Evolutionary conservation across 2,797 vertebrate species (phyloP), one percentile per base, ranked within the genome.

Genomic region (Denticeps clupeoides): DNA sequence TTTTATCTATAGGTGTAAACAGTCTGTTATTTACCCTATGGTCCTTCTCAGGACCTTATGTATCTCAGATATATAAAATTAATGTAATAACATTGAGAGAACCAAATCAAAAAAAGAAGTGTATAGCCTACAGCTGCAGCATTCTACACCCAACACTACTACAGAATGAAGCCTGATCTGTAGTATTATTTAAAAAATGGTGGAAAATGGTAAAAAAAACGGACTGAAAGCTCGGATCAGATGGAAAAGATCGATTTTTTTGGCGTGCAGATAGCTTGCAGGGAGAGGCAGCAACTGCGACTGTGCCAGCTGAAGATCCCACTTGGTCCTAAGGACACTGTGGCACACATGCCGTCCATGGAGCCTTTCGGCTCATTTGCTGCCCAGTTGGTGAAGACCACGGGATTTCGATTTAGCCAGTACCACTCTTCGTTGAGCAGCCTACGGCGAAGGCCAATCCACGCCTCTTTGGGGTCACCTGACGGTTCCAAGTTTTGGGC

Each of bases 381-480:
- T 0, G 1, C 59, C 83, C 82, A 86, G 58, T 65, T 51, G 28
- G 66, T 62, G 11, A 38, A 4, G 0, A 0, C 1, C 8, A 73
- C 28, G 0, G 3, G 0, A 0, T 4, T 3, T 0, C 1, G 1
- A 13, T 10, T 62, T 2, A 72, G 23, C 82, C 81, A 82, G 72
- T 81, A 82, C 79, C 78, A 84, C 1, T 64, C 13, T 0, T 64
- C 70, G 0, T 40, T 67, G 27, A 29, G 8, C 2, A 77, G 60
- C 54, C 60, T 66, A 1, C 68, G 70, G 0, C 81, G 69, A 61
- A 81, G 45, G 22, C 79, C 73, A 8, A 86, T 71, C 83, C 83
- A 86, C 4, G 51, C 60, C 1, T 52, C 6, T 24, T 13, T 5
- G 1, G 11, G 25, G 0, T 0, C 2, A 2, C 4, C 0, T 3